Evolutionary conservation across 2,888 invertebrate genomes (phyloP), one percentile per base, ranked within the genome.

Genomic region (Caenorhabditis angaria): DNA sequence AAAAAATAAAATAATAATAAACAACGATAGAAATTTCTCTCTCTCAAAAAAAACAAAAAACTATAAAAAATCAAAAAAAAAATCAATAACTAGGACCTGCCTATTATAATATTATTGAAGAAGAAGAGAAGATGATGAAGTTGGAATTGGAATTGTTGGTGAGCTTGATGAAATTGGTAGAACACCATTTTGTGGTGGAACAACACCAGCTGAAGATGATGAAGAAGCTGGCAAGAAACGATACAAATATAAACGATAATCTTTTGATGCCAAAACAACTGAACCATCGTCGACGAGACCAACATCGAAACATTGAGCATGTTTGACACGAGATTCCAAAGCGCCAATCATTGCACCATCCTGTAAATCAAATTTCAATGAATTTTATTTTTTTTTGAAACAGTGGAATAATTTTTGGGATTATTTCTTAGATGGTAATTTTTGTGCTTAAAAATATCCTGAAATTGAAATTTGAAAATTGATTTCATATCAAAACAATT

Each of bases 231-330:
- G 76, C 32, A 72, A 41, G 73, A 97, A 97, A 89, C 97, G 94
- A 91, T 99, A 99, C 89, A 99, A 95, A 91, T 99, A 99, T 80
- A 99, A 92, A 76, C 97, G 93, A 82, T 97, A 99, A 89, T 99
- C 99, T 90, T 99, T 99, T 91, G 96, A 96, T 82, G 97, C 97
- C 85, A 99, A 91, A 55, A 99, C 97, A 67, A 99, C 97, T 63
- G 95, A 95, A 48, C 97, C 97, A 88, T 97, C 97, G 88, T 97
- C 96, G 94, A 97, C 96, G 59, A 99, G 91, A 56, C 97, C 95
- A 69, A 99, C 97, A 88, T 99, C 99, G 90, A 97, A 99, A 90
- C 99, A 99, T 89, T 99, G 99, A 63, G 99, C 97, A 89, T 99
- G 99, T 90, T 99, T 99, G 78, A 99, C 87, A 90, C 97, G 97